A percentile compares a stretch with the other conserved stretches of the same genome.
These are phyloP conservation scores for cattle (Bos taurus) DNA, from an alignment of 2,113 vertebrate genomes.

Conservation along the genomic window DNA sequence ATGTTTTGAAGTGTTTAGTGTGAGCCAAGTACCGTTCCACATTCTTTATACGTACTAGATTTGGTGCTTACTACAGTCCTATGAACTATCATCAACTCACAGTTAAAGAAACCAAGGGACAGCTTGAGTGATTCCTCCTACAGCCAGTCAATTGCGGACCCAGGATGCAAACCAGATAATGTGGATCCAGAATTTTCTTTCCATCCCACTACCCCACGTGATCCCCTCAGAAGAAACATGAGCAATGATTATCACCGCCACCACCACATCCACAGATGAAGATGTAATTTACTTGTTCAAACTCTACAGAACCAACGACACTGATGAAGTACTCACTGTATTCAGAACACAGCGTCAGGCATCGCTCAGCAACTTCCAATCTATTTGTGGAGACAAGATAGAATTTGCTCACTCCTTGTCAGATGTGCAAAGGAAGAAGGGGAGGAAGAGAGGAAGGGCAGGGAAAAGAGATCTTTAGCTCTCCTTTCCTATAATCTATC, in stretches of 20 bases:
- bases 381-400: neutral
- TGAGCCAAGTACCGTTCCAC: neutral
- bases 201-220: neutral
- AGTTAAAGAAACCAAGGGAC: neutral
- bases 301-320: neutral
- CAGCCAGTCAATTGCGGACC: neutral
- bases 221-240: neutral
- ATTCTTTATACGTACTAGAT: neutral
- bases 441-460: neutral
- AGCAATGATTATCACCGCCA: neutral
- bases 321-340: neutral
- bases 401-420: neutral
- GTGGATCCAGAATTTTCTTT: neutral
- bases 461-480: neutral
- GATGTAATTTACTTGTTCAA: neutral
- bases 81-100: neutral
- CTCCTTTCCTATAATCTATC: neutral
- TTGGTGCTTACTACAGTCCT: neutral
- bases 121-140: neutral
- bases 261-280: neutral
- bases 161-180: neutral
- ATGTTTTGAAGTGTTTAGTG: neutral
- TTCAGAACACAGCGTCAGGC: neutral
- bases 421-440: neutral
- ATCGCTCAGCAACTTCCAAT: neutral